Conservation (phyloP, 2,113 vertebrate genomes). For the Etheostoma spectabile region DNA sequence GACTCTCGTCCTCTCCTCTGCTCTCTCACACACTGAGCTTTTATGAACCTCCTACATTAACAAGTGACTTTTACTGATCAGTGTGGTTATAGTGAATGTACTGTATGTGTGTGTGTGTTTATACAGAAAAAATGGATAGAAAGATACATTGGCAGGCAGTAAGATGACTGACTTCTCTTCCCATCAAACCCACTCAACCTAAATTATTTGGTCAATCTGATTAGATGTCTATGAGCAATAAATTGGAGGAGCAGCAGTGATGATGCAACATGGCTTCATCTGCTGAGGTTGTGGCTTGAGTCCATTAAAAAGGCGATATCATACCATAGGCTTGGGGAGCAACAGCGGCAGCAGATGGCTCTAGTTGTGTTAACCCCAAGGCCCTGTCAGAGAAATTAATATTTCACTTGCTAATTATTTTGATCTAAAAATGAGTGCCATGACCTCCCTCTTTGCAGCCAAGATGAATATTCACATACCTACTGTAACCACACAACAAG, state of each 20-base stretch:
- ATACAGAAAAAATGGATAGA: slow-evolving; percentile 24
- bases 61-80: slow-evolving; percentile 48
- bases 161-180: slow-evolving; percentile 20
- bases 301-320: slow-evolving; percentile 46
- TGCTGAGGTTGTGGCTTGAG: slow-evolving; percentile 37
- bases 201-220: slow-evolving; percentile 64
- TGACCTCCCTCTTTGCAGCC: slow-evolving; percentile 54
- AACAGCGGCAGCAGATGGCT: slow-evolving; percentile 60
- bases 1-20: slow-evolving; percentile 56
- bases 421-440: slow-evolving; percentile 70
- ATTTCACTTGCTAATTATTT: slow-evolving; percentile 78
- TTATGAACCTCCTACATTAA: slow-evolving; percentile 46
- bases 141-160: slow-evolving; percentile 13
- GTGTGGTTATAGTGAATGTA: slow-evolving; percentile 22
- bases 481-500: slow-evolving; percentile 22
- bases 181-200: slow-evolving; percentile 39
- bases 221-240: slow-evolving; percentile 59
- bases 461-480: slow-evolving; percentile 41
- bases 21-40: slow-evolving; percentile 39
- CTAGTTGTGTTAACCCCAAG: slow-evolving; percentile 65
- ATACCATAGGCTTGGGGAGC: slow-evolving; percentile 52
- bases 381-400: slow-evolving; percentile 69
- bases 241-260: slow-evolving; percentile 55
- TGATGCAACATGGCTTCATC: slow-evolving; percentile 48
- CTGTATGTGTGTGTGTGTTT: slow-evolving; percentile 1